Evolutionary conservation across 2,888 invertebrate species (phyloP).

Genomic region (Microplitis manilae): DNA sequence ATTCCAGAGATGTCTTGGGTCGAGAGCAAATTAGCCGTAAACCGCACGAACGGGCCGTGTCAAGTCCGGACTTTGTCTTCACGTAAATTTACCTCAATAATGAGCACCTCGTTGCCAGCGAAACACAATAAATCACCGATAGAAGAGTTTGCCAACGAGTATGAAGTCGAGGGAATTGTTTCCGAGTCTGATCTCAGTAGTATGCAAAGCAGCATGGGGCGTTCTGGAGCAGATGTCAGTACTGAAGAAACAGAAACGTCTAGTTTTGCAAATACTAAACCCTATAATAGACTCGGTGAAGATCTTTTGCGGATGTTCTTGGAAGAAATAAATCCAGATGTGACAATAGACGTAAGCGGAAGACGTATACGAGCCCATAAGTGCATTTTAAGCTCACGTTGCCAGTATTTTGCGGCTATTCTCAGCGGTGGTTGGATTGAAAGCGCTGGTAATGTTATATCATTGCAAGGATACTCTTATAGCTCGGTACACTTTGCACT

Average conservation of each 20-base stretch:
- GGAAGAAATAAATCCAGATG: slow-evolving; percentile 92
- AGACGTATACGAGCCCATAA: slow-evolving; percentile 90
- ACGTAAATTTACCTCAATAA: slow-evolving; percentile 61
- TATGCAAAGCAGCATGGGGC: slow-evolving; percentile 73
- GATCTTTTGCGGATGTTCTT: slow-evolving; percentile 92
- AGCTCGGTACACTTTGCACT: slow-evolving; percentile 91
- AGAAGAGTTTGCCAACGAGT: slow-evolving; percentile 61
- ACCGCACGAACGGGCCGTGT: slow-evolving; percentile 75
- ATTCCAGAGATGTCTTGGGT: slow-evolving; percentile 82
- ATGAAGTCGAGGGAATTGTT: slow-evolving; percentile 65
- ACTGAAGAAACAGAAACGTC: slow-evolving; percentile 73
- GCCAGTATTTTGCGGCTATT: slow-evolving; percentile 94
- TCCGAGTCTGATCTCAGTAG: slow-evolving; percentile 73
- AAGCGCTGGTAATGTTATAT: slow-evolving; percentile 84
- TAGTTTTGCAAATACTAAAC: slow-evolving; percentile 65
- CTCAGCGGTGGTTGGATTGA: slow-evolving; percentile 90
- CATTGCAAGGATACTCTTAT: slow-evolving; percentile 89
- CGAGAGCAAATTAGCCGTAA: slow-evolving; percentile 76
- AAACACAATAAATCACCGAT: slow-evolving; percentile 65
- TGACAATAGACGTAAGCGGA: slow-evolving; percentile 87
- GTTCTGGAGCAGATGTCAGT: slow-evolving; percentile 72
- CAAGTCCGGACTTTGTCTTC: slow-evolving; percentile 57
- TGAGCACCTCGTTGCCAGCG: slow-evolving; percentile 65
- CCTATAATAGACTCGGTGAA: slow-evolving; percentile 80
- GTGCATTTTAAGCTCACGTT: slow-evolving; percentile 91